Conservation (phyloP, 53 echinoderm and acorn worm genomes). For the Paracentrotus lividus region DNA sequence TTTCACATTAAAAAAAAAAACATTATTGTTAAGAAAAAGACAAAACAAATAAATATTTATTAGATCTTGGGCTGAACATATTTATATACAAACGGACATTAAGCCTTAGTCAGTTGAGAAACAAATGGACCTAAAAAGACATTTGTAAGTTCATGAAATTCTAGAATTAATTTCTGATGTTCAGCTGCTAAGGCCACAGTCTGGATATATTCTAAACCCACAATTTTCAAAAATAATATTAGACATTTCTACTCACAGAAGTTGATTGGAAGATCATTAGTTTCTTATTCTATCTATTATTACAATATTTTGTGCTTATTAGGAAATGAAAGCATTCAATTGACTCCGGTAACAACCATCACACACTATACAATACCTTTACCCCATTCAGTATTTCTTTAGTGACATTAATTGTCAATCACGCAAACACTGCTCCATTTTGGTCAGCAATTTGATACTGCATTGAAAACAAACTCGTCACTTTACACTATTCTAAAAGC, state of each 20-base stretch:
- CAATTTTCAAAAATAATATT: conserved; percentile 26
- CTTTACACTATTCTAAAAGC: background rate
- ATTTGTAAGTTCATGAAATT: background rate
- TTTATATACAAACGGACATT: conserved; percentile 1
- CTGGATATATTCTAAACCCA: background rate
- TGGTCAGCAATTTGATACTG: background rate
- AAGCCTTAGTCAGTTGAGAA: conserved; percentile 11
- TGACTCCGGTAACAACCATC: conserved; percentile 18
- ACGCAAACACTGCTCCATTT: conserved; percentile 6
- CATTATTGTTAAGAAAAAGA: background rate
- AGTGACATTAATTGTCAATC: background rate
- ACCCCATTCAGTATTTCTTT: background rate
- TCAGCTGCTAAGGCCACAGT: conserved; percentile 49
- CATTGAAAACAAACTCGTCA: background rate
- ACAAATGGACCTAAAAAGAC: background rate
- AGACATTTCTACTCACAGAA: conserved; percentile 7
- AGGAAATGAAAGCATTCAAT: conserved; percentile 51
- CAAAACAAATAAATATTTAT: background rate
- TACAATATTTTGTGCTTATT: conserved; percentile 48
- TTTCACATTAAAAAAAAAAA: background rate
- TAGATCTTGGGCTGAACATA: background rate
- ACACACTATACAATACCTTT: conserved; percentile 42
- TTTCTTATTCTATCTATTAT: conserved; percentile 41
- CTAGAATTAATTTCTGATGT: background rate
- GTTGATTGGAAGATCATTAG: conserved; percentile 37